These are phyloP conservation scores for Drosophila ficusphila DNA, from an alignment of 1,140 invertebrate species.

Conservation along the genomic window DNA sequence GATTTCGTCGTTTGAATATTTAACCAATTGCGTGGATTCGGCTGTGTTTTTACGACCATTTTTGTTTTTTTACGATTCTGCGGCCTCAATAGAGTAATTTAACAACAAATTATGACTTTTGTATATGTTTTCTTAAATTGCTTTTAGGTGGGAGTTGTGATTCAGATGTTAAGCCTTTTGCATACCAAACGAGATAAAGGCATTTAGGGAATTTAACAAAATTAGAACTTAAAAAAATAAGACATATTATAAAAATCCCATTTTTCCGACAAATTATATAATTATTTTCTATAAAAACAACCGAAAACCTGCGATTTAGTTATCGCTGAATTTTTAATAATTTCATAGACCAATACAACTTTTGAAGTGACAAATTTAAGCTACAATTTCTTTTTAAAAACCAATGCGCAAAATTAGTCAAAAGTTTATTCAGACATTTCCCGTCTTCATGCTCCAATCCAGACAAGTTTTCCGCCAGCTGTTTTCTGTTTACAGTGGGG, in stretches of 20 bases:
- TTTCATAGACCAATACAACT: background rate
- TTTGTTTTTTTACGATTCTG: conserved; percentile 47
- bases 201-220: background rate
- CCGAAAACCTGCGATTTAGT: too few species aligned
- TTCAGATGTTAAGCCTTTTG: conserved; percentile 31
- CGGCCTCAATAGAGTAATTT: conserved; percentile 49
- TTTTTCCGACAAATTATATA: too few species aligned
- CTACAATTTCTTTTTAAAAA: background rate
- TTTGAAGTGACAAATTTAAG: conserved; percentile 1
- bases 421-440: conserved; percentile 8
- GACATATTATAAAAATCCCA: too few species aligned
- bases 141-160: conserved; percentile 26
- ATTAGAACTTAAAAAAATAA: too few species aligned
- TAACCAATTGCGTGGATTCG: conserved; percentile 36
- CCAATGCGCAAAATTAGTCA: conserved; percentile 2
- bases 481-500: conserved; percentile 69
- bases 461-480: conserved; percentile 51
- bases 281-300: too few species aligned
- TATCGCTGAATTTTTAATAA: too few species aligned
- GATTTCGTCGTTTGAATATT: conserved; percentile 31
- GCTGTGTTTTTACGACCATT: conserved; percentile 35
- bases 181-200: background rate
- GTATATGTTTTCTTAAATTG: conserved; percentile 4
- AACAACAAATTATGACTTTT: conserved; percentile 26
- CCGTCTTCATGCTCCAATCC: background rate